Base-by-base conservation (phyloP, 2,113 vertebrate genomes). In the Nothocercus julius region DNA sequence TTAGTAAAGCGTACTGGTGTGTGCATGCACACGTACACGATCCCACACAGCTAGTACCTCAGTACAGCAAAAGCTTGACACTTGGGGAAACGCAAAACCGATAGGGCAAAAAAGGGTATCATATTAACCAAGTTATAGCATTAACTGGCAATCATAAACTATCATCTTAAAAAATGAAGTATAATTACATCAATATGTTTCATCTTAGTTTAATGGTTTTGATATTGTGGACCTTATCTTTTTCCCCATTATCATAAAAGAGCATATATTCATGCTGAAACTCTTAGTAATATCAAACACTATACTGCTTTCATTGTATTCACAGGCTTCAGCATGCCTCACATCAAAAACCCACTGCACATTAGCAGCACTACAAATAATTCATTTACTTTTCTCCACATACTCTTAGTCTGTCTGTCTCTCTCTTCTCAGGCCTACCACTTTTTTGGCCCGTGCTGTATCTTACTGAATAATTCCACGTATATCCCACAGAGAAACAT, bases 31-130 rank as follows among this genome's bases (percentile, higher is more conserved):
- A 42, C 11, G 16, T 58, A 8, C 49, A 93, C 45, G 76, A 95
- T 85, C 94, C 82, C 73, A 95, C 49, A 91, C 61, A 83, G 68
- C 87, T 80, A 34, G 28, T 3, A 59, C 36, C 80, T 90, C 76
- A 59, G n/a, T 24, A 89, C 61, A 94, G 85, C 66, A 75, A 42
- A 82, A 96, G 62, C 81, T 85, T 53, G 89, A 44, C 22, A 15
- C 12, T 28, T 30, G 6, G 19, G 19, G 22, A 10, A 34, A 58
- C 34, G 40, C 16, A 64, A 51, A 13, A 25, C 2, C 44, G 59
- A 61, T 54, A 69, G 38, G 64, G 19, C 66, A 75, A 87, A 59
- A 59, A 9, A 88, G 17, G 80, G 58, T 92, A 13, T 87, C 40
- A 47, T 82, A 86, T 89, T 84, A 80, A 59, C 45, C 85, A 77